Percentiles rank a stretch among this genome's conserved stretches.
These are phyloP conservation scores for Acropora yongei DNA, from an alignment of 64 coral and sea anemone genomes.

Conservation along the genomic window DNA sequence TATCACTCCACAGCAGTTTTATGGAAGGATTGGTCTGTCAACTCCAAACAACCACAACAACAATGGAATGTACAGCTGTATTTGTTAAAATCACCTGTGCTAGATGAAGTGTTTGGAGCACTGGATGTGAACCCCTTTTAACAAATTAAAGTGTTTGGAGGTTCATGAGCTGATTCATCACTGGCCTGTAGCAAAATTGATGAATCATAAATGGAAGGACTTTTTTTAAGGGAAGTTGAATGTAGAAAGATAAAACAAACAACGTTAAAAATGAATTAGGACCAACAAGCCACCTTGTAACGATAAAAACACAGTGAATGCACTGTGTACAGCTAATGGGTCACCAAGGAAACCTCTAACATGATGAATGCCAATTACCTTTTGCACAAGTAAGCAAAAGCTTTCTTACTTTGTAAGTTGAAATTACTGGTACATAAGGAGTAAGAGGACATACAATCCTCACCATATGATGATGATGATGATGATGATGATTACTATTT, in stretches of 20 bases:
- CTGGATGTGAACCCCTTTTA: not conserved
- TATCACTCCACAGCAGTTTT: constrained; percentile 5
- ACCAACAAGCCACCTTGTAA: not conserved
- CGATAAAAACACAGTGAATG: not conserved
- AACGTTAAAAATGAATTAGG: not conserved
- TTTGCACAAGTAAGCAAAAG: not conserved
- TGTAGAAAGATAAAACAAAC: not conserved
- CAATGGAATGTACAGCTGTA: not conserved
- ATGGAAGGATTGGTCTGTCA: constrained; percentile 1
- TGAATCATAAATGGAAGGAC: not conserved
- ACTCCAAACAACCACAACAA: not conserved
- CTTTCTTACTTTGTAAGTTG: not conserved
- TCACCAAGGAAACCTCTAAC: constrained; percentile 19
- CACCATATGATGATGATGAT: not conserved
- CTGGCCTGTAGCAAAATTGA: not conserved
- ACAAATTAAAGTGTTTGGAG: not conserved
- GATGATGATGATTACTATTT: too few species aligned
- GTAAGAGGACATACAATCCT: not conserved
- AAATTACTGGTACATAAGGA: not conserved
- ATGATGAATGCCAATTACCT: not conserved
- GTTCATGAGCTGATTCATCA: constrained; percentile 16
- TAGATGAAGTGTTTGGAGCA: constrained; percentile 1
- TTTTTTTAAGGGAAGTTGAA: not conserved
- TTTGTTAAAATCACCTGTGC: constrained; percentile 3
- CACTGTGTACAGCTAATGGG: not conserved